Percentiles rank a stretch among this genome's conserved stretches.
phyloP scores from a whole-genome alignment of 2,888 invertebrate species.

The Apamea monoglypha region DNA sequence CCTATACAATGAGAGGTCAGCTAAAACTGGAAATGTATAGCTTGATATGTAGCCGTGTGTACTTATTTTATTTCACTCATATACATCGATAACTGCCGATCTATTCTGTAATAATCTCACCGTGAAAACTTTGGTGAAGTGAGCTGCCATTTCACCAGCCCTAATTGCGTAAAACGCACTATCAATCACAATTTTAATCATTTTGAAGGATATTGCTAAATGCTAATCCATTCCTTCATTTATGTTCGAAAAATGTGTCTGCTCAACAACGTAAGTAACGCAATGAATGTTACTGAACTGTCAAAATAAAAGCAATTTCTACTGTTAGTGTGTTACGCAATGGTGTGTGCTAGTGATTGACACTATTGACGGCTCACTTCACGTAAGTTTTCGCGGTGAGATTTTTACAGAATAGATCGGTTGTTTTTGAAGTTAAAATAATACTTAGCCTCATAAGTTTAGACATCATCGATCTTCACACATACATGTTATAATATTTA shows the following conservation, averaged over 20 bases:
- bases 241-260: too few relatives aligned
- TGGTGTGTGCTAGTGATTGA: too few relatives aligned
- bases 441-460: neutral
- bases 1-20: too few relatives aligned
- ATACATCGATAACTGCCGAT: neutral
- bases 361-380: too few relatives aligned
- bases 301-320: neutral
- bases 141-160: neutral
- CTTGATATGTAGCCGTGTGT: too few relatives aligned
- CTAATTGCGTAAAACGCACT: neutral
- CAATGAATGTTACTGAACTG: neutral
- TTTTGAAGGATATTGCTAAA: neutral
- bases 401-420: neutral
- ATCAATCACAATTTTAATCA: neutral
- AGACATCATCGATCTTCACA: neutral
- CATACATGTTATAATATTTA: slow-evolving; percentile 17
- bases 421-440: neutral
- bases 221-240: neutral
- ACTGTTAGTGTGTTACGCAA: neutral
- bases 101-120: neutral
- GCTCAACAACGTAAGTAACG: too few relatives aligned
- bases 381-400: too few relatives aligned
- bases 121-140: neutral
- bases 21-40: too few relatives aligned
- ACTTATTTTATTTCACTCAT: neutral